Evolutionary conservation across 2,888 invertebrate genomes (phyloP).

Genomic region (Scaptomyza cyrtandrae): DNA sequence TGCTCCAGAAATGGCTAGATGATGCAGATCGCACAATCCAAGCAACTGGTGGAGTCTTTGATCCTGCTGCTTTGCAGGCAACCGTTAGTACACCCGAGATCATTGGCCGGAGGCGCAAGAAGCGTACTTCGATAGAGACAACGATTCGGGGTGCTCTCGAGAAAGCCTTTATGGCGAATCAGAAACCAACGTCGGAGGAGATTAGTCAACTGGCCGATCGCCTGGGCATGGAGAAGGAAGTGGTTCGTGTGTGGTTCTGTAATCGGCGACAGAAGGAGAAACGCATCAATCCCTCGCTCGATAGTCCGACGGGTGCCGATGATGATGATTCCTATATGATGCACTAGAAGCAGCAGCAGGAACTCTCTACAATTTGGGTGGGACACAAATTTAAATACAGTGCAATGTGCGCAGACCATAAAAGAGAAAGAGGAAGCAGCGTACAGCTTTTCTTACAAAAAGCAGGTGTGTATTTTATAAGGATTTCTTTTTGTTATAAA

Average conservation of each 20-base stretch:
- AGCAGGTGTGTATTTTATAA: constrained; percentile 51
- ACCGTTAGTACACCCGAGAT: constrained; percentile 93
- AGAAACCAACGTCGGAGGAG: constrained; percentile 98
- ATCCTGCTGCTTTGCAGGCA: constrained; percentile 87
- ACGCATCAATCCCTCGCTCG: constrained; percentile 94
- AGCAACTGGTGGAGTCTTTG: constrained; percentile 87
- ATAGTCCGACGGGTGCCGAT: constrained; percentile 88
- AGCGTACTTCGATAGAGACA: constrained; percentile 97
- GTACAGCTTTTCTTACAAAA: constrained; percentile 40
- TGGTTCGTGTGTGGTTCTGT: constrained; percentile 97
- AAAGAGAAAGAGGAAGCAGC: constrained; percentile 7
- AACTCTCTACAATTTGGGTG: constrained; percentile 35
- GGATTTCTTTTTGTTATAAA: no score
- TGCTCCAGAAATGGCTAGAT: constrained; percentile 98
- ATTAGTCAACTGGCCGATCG: constrained; percentile 96
- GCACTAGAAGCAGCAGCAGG: constrained; percentile 57
- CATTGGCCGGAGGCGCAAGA: constrained; percentile 96
- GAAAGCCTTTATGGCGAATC: constrained; percentile 96
- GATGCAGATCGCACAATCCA: constrained; percentile 94
- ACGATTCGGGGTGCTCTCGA: constrained; percentile 97
- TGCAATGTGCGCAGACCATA: constrained; percentile 67
- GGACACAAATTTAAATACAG: constrained; percentile 47
- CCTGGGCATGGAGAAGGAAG: constrained; percentile 98
- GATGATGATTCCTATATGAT: constrained; percentile 83
- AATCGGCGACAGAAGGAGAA: constrained; percentile 98